Evolutionary conservation across 2,797 vertebrate species (phyloP), one percentile per base, ranked within the genome.

Genomic region (Hydrocynus forskahlii): DNA sequence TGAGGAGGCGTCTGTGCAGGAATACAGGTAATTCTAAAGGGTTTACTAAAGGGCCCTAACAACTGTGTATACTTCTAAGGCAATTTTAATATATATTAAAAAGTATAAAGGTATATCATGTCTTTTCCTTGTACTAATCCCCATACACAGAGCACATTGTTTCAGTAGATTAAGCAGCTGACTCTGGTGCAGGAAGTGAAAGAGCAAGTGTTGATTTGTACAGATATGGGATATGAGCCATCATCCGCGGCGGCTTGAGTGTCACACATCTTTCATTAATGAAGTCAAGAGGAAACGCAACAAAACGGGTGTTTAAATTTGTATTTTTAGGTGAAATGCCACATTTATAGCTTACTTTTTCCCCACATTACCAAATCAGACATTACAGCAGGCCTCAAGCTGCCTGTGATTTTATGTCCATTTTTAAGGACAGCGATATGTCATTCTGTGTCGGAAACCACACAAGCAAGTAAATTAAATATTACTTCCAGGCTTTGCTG

Each of bases 211-310:
- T 50, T 23, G 43, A 6, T 69, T 21, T 25, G 21, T 14, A 16
- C 21, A 45, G 43, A 69, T 55, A 79, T 63, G 23, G 57, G 57
- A 60, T 60, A 60, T 60, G 12, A 13, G 60, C 60, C 60, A 63
- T 55, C 6, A 23, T 52, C 71, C 57, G 64, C 75, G 55, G 71
- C 54, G 73, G 25, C 52, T 21, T 74, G 69, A 60, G 23, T 38
- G 55, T 75, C 64, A 75, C 54, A 79, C 21, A 60, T 62, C 29
- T 59, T 60, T 35, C 23, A 38, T 70, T 79, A 43, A 75, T 59
- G 75, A 55, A 50, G 38, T 52, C 21, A 75, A 19, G 19, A n/a
- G 66, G 66, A 68, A 45, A 68, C 21, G 9, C 66, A 45, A 7
- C 12, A 45, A 10, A 68, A 45, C 21, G 38, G 21, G 23, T 4